Percentiles rank a stretch among this genome's conserved stretches.
phyloP scores from a whole-genome alignment of 2,113 vertebrate genomes.

The Pavo muticus region DNA sequence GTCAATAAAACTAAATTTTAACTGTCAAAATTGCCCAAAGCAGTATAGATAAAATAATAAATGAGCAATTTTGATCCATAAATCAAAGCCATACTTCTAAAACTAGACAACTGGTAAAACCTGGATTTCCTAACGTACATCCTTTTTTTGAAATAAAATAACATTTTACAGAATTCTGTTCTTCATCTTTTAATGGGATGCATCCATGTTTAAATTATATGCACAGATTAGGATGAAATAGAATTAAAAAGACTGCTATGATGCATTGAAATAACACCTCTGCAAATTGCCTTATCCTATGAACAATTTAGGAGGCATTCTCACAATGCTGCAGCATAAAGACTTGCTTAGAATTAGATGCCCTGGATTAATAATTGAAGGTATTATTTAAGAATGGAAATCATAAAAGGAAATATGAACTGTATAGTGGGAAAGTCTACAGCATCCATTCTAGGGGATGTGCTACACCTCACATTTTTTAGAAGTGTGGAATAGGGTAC shows the following conservation, averaged over 20 bases:
- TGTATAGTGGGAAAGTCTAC: neutral
- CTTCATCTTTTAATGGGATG: neutral
- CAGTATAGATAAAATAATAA: slow-evolving; percentile 84
- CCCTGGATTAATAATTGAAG: neutral
- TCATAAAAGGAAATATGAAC: neutral
- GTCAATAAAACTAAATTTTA: slow-evolving; percentile 87
- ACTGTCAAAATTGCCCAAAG: slow-evolving; percentile 83
- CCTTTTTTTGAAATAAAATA: slow-evolving; percentile 9
- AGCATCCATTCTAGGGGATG: neutral
- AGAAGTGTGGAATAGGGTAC: neutral
- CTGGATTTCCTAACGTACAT: slow-evolving; percentile 58
- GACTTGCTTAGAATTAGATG: neutral
- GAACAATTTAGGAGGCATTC: neutral
- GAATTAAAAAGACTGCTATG: neutral
- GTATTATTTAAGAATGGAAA: neutral
- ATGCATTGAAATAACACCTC: slow-evolving; percentile 31
- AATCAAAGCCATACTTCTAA: slow-evolving; percentile 80
- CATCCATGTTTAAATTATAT: slow-evolving; percentile 12
- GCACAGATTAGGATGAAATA: neutral
- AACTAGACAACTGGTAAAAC: slow-evolving; percentile 68
- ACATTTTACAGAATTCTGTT: neutral
- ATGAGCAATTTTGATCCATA: slow-evolving; percentile 82
- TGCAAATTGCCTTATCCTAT: neutral
- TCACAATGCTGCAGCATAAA: neutral
- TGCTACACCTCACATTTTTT: neutral